Conservation (phyloP, 2,888 invertebrate genomes). For the Himalopsyche kuldschensis region DNA sequence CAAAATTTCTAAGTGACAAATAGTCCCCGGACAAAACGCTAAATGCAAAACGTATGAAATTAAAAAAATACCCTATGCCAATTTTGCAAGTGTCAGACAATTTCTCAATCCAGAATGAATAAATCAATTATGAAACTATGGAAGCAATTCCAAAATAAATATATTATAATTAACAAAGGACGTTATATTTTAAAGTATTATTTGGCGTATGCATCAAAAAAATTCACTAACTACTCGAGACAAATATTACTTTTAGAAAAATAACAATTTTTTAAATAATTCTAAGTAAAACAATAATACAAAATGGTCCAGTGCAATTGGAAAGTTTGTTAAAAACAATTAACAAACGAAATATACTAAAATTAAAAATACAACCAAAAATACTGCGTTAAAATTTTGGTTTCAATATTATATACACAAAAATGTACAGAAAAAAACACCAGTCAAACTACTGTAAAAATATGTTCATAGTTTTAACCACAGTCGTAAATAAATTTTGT, state of each 20-base stretch:
- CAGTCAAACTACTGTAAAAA: neutral
- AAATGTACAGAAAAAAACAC: neutral
- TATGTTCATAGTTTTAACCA: too few species aligned
- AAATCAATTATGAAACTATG: too few species aligned
- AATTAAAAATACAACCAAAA: neutral
- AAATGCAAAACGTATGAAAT: too few species aligned
- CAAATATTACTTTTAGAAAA: too few species aligned
- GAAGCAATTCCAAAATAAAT: neutral
- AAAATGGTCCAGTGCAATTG: neutral
- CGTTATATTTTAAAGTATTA: neutral
- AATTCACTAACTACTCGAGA: neutral
- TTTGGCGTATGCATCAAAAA: neutral
- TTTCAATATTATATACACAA: neutral
- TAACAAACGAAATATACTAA: neutral
- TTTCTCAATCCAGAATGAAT: neutral
- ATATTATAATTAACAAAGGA: neutral
- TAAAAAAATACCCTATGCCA: too few species aligned
- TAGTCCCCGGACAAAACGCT: too few species aligned
- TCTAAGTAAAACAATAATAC: neutral
- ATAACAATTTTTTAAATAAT: neutral
- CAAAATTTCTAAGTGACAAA: too few species aligned
- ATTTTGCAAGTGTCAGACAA: too few species aligned
- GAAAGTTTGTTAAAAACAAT: neutral
- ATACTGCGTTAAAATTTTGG: neutral
- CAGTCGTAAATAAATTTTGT: too few species aligned